phyloP scores from a whole-genome alignment of 2,888 invertebrate species.

The Mantis religiosa region DNA sequence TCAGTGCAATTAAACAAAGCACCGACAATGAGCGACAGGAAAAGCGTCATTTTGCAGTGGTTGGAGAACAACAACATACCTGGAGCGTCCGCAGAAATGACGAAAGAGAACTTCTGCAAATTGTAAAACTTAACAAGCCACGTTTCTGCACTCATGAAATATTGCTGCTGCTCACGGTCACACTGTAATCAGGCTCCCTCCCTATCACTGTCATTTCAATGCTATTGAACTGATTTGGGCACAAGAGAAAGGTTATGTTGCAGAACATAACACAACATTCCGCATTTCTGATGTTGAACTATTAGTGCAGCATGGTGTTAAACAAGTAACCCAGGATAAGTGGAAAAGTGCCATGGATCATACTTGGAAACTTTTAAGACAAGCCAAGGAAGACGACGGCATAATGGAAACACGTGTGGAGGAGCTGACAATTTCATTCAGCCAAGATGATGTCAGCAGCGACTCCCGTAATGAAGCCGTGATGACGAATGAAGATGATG shows the following conservation, averaged over 20 bases:
- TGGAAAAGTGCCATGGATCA: not conserved
- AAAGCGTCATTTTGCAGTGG: too few species aligned
- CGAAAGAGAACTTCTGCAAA: not conserved
- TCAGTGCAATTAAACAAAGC: too few species aligned
- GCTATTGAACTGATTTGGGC: too few species aligned
- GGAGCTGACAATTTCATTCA: not conserved
- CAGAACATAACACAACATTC: too few species aligned
- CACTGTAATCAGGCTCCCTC: too few species aligned
- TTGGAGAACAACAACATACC: not conserved
- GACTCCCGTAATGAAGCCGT: too few species aligned
- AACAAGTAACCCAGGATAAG: not conserved
- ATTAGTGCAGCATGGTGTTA: not conserved
- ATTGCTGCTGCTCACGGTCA: too few species aligned
- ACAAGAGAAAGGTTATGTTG: too few species aligned
- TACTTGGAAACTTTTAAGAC: not conserved
- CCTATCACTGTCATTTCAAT: too few species aligned
- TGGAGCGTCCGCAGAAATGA: not conserved
- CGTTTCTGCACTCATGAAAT: too few species aligned
- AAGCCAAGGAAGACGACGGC: not conserved
- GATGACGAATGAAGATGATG: too few species aligned
- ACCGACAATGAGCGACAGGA: too few species aligned
- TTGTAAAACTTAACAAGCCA: not conserved
- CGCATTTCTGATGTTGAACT: not conserved
- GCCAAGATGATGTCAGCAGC: not conserved
- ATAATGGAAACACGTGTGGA: not conserved